Conservation (phyloP, 2,797 vertebrate genomes). For the Pantherophis alleghaniensis region DNA sequence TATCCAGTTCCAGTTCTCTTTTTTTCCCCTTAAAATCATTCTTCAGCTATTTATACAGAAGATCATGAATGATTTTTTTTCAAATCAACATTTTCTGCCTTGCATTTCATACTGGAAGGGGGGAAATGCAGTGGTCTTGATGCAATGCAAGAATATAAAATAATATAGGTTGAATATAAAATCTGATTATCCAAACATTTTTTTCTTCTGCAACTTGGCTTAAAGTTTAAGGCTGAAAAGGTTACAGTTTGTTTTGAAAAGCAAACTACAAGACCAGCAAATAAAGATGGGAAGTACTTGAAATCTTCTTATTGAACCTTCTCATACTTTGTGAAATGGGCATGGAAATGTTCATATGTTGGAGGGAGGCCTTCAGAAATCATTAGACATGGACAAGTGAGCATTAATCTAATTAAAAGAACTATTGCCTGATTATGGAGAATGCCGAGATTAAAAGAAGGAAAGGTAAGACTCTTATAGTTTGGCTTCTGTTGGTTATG, state of each 20-base stretch:
- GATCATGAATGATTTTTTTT: background rate
- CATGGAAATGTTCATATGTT: background rate
- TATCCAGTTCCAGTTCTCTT: background rate
- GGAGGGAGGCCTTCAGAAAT: background rate
- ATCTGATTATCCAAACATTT: background rate
- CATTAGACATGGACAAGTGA: background rate
- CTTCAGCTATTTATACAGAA: background rate
- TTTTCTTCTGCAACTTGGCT: background rate
- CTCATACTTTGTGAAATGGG: background rate
- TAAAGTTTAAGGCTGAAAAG: background rate
- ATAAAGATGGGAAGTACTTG: background rate
- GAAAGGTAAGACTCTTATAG: background rate
- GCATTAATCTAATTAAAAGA: background rate
- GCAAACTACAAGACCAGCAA: background rate
- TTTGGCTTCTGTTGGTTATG: background rate
- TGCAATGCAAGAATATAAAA: background rate
- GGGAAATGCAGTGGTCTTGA: background rate
- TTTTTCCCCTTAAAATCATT: background rate
- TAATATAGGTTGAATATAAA: background rate
- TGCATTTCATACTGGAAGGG: background rate
- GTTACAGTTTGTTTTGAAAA: background rate
- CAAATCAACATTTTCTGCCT: background rate
- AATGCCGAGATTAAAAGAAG: background rate
- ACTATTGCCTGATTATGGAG: background rate
- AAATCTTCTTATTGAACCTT: background rate